Base-by-base conservation (phyloP, 2,113 vertebrate species). In the Pandion haliaetus region DNA sequence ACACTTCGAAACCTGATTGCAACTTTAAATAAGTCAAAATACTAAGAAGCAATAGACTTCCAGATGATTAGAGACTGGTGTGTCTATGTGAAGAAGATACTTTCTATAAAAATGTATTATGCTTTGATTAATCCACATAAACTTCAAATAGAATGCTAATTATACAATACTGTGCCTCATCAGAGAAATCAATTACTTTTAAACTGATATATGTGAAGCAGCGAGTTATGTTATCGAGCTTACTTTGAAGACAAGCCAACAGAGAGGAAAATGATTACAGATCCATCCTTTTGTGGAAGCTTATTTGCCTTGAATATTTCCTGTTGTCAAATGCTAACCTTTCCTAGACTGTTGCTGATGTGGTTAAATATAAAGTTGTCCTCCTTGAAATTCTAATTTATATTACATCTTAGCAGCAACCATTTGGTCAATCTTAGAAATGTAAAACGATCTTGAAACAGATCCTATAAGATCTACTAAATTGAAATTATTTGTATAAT, bases 121-220 rank as follows among this genome's bases (percentile, higher is more conserved):
- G 61, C 71, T 87, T 94, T 97, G 88, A 84, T 88, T 97, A 94
- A 93, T 94, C 61, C 36, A 78, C 67, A 90, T 94, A 65, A 95
- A 94, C 63, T 95, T 95, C 93, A 86, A 94, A 86, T 89, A 90
- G 45, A 93, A 78, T 92, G 63, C 69, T 96, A 92, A 96, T 97
- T 97, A 93, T 80, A 84, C 65, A 77, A 61, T 93, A 61, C 59
- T 62, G 31, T 93, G 71, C 57, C 38, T 97, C 94, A 82, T 95
- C 67, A 95, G 82, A 86, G 76, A 96, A 94, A 94, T 97, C 65
- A 96, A 57, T 97, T 95, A 86, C 83, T 96, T 97, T 96, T 96
- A 91, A 96, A 95, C 82, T 90, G 86, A 91, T 96, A 38, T 32
- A 95, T 88, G 54, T 93, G 73, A 96, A 85, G 84, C 69, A 66